Conservation (phyloP, 2,888 invertebrate genomes). For the Pyrgus malvae region DNA sequence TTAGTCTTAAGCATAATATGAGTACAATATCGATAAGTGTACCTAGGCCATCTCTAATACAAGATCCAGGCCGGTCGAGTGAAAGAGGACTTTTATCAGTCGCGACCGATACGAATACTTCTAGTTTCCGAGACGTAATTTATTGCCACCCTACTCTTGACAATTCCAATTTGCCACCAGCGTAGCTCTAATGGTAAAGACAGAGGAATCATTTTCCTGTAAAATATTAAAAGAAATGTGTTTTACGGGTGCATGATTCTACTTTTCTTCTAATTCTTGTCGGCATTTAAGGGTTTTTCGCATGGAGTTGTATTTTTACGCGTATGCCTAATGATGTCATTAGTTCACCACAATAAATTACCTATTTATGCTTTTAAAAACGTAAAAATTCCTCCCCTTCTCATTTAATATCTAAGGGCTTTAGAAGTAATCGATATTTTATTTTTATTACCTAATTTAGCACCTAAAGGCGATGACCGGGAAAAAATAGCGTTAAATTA, state of each 20-base stretch:
- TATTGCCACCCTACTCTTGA: slow-evolving; percentile 62
- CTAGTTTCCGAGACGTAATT: slow-evolving; percentile 67
- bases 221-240: background rate
- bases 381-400: too few relatives aligned
- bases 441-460: too few relatives aligned
- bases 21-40: too few relatives aligned
- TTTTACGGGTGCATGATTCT: slow-evolving; percentile 17
- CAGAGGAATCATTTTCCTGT: slow-evolving; percentile 27
- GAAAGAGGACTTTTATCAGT: slow-evolving; percentile 73
- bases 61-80: slow-evolving; percentile 62
- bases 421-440: too few relatives aligned
- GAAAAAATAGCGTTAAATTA: too few relatives aligned
- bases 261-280: slow-evolving; percentile 26
- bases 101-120: slow-evolving; percentile 69
- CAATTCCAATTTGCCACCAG: background rate
- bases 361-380: too few relatives aligned
- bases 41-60: slow-evolving; percentile 53
- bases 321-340: too few relatives aligned
- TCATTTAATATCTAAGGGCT: too few relatives aligned
- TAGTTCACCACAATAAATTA: too few relatives aligned
- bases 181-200: slow-evolving; percentile 20
- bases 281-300: slow-evolving; percentile 5
- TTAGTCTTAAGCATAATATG: too few relatives aligned
- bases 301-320: background rate
- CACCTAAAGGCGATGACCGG: too few relatives aligned